These are phyloP conservation scores for Anhinga rufa DNA, from an alignment of 2,113 vertebrate genomes.

Conservation along the genomic window DNA sequence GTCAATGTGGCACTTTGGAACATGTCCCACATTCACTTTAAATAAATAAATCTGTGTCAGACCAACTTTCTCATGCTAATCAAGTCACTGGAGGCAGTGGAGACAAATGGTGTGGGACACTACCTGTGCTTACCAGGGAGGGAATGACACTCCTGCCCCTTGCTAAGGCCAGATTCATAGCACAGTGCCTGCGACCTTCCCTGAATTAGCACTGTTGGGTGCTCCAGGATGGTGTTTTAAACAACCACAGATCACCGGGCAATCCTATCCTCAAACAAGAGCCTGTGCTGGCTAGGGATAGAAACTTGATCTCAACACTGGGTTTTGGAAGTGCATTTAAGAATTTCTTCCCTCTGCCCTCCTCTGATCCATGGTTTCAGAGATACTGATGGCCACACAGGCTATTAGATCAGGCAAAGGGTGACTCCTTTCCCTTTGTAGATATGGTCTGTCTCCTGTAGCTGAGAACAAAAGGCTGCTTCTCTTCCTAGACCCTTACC, in stretches of 20 bases:
- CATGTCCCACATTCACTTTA: background rate
- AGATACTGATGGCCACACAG: background rate
- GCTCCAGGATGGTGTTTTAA: background rate
- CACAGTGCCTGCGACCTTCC: background rate
- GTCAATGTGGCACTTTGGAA: background rate
- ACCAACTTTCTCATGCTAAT: background rate
- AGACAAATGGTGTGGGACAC: background rate
- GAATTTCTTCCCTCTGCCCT: background rate
- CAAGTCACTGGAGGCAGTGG: background rate
- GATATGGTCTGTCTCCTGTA: accelerated
- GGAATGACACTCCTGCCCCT: background rate
- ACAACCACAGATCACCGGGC: background rate
- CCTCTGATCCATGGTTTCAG: background rate
- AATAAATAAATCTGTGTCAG: background rate
- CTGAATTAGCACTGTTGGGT: background rate
- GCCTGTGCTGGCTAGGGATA: accelerated
- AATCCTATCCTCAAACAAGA: background rate
- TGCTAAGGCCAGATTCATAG: background rate
- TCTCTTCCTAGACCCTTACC: background rate
- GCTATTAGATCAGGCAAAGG: background rate
- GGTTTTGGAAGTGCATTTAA: accelerated
- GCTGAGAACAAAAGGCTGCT: background rate
- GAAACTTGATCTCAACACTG: accelerated
- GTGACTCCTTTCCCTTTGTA: no score
- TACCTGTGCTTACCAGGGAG: background rate